Base-by-base conservation (phyloP, 2,797 vertebrate species). In the Acomys russatus region DNA sequence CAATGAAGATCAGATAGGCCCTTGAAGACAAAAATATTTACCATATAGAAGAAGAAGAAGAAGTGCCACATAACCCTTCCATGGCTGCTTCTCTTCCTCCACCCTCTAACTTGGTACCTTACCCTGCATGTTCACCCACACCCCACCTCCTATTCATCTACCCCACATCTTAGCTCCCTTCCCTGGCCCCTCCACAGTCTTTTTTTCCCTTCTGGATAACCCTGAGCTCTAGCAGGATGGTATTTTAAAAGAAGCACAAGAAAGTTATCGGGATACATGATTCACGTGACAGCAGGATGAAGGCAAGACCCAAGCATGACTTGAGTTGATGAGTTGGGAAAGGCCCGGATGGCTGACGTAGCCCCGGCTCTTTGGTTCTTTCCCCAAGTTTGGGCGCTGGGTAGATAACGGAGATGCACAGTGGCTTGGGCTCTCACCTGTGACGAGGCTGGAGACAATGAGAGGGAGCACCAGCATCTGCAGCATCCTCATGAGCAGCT, bases 401-500 rank as follows among this genome's bases (percentile, higher is more conserved):
- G 2, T 12, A 63, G 38, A 44, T 86, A 23, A 71, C 28, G 20
- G 61, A 88, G 14, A 82, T 49, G 64, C 82, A 0, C n/a, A 9
- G 3, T 9, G 49, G 76, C 49, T 56, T 44, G 88, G 76, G 44
- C 33, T 59, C 87, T 97, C 96, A 99, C 99, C 99, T 99, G 99
- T 99, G 97, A 99, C 99, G 91, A 99, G 98, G 98, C 99, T 99
- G 97, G 99, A 99, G 95, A 99, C 98, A 17, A 99, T 99, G 71
- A 99, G 99, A 0, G 99, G 99, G 70, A 99, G 98, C 89, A 99
- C 99, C 96, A 99, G 94, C 99, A 99, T 99, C 98, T 99, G 99
- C 20, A 99, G 98, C 99, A 99, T 99, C 68, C 99, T 99, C 99
- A 99, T 99, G 44, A 99, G 99, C 35, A 99, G 98, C 98, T 99